Percentiles rank a stretch among this genome's conserved stretches.
These are phyloP conservation scores for Petrocephalus sullivani DNA, from an alignment of 2,797 vertebrate genomes.

Conservation along the genomic window DNA sequence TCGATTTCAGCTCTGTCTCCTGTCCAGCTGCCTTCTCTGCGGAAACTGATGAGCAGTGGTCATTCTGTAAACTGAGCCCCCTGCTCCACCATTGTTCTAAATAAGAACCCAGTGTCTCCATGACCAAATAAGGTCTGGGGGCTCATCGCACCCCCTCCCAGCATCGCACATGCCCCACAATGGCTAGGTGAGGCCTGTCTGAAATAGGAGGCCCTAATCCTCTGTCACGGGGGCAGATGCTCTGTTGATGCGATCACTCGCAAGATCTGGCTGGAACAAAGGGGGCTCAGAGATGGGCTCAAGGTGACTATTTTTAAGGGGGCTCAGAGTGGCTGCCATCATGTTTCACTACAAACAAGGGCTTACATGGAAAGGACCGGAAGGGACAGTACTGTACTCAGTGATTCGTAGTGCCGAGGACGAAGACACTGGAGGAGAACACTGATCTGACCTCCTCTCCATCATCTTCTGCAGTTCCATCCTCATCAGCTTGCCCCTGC, in stretches of 20 bases:
- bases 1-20: neutral
- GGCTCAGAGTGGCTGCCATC: conserved; percentile 58
- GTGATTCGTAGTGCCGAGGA: neutral
- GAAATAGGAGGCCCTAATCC: conserved; percentile 57
- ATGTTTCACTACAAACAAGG: conserved; percentile 63
- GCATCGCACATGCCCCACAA: conserved; percentile 43
- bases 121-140: neutral
- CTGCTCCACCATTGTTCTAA: conserved; percentile 11
- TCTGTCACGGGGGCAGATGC: conserved; percentile 58
- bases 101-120: neutral
- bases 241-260: conserved; percentile 61
- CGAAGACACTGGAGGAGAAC: neutral
- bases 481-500: conserved; percentile 78
- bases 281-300: conserved; percentile 44
- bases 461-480: conserved; percentile 69
- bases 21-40: neutral
- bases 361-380: neutral
- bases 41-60: too few relatives aligned
- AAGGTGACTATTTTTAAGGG: conserved; percentile 61
- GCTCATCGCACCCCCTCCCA: neutral
- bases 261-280: conserved; percentile 64
- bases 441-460: conserved; percentile 64
- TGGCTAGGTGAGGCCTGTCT: conserved; percentile 59
- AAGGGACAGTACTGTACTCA: neutral
- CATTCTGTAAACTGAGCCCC: neutral